Conservation (phyloP, 2,113 vertebrate species). For the Hemicordylus capensis region DNA sequence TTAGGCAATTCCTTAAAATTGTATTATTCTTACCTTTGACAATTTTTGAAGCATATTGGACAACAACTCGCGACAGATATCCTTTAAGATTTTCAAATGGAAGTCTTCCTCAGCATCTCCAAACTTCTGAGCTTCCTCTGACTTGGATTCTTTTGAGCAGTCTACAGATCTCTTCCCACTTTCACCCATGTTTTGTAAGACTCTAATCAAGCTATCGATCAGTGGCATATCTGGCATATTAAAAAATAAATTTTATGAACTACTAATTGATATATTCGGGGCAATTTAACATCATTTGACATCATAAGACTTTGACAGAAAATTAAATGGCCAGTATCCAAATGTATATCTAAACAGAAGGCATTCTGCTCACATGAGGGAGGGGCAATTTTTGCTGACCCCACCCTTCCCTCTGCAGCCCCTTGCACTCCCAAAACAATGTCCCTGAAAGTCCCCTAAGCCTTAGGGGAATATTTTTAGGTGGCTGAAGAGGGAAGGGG, state of each 20-base stretch:
- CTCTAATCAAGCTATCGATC: slow-evolving; percentile 83
- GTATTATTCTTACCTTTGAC: too few relatives aligned
- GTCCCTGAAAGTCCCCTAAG: too few relatives aligned
- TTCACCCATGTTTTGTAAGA: slow-evolving; percentile 82
- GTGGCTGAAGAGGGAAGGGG: too few relatives aligned
- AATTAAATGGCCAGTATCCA: not conserved
- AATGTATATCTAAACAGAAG: too few relatives aligned
- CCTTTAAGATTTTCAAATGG: slow-evolving; percentile 86
- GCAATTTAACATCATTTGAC: slow-evolving; percentile 8
- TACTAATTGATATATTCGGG: not conserved
- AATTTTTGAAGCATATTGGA: slow-evolving; percentile 83
- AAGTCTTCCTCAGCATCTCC: slow-evolving; percentile 74
- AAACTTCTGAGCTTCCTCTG: slow-evolving; percentile 54
- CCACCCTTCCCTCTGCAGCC: too few relatives aligned
- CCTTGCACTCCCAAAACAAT: too few relatives aligned
- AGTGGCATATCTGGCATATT: slow-evolving; percentile 78
- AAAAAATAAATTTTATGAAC: slow-evolving; percentile 12
- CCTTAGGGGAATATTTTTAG: too few relatives aligned
- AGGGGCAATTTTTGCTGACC: too few relatives aligned
- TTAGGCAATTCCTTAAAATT: slow-evolving; percentile 79
- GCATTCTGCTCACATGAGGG: too few relatives aligned
- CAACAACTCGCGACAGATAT: slow-evolving; percentile 89
- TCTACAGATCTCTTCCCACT: slow-evolving; percentile 69
- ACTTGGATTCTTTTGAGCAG: slow-evolving; percentile 47
- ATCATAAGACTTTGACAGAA: not conserved